Evolutionary conservation across 1,140 invertebrate genomes (phyloP).

Genomic region (Zaprionus taronus): DNA sequence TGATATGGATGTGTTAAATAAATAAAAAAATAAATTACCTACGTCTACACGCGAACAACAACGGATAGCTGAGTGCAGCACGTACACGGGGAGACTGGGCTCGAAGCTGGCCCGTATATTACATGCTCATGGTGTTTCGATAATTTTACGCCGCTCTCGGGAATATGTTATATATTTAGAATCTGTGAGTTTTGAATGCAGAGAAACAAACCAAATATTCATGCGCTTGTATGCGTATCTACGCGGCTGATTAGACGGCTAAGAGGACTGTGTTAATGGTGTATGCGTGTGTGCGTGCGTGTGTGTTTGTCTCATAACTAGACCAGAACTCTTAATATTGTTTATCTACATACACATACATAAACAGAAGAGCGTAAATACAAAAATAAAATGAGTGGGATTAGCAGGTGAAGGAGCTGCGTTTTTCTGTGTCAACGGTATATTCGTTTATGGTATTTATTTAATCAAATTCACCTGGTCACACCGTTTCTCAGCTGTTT

Average conservation of each 20-base stretch:
- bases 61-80: conserved; percentile 76
- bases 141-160: conserved; percentile 54
- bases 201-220: conserved; percentile 40
- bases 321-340: not conserved
- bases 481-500: conserved; percentile 18
- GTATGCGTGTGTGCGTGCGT: conserved; percentile 1
- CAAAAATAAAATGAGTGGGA: not conserved
- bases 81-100: conserved; percentile 77
- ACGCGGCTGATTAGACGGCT: conserved; percentile 19
- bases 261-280: conserved; percentile 11
- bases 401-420: not conserved
- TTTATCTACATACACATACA: not conserved
- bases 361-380: not conserved
- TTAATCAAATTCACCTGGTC: not conserved
- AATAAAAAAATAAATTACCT: conserved; percentile 55
- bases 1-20: conserved; percentile 8
- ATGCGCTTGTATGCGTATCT: conserved; percentile 13
- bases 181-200: conserved; percentile 29
- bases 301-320: not conserved
- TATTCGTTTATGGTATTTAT: conserved; percentile 8
- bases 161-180: conserved; percentile 75
- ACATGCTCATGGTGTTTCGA: conserved; percentile 55
- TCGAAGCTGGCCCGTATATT: conserved; percentile 65
- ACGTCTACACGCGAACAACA: conserved; percentile 69
- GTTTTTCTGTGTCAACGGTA: not conserved